Percentiles rank a stretch among this genome's conserved stretches.
Evolutionary conservation across 2,797 vertebrate genomes (phyloP).

Genomic region (Capromys pilorides): DNA sequence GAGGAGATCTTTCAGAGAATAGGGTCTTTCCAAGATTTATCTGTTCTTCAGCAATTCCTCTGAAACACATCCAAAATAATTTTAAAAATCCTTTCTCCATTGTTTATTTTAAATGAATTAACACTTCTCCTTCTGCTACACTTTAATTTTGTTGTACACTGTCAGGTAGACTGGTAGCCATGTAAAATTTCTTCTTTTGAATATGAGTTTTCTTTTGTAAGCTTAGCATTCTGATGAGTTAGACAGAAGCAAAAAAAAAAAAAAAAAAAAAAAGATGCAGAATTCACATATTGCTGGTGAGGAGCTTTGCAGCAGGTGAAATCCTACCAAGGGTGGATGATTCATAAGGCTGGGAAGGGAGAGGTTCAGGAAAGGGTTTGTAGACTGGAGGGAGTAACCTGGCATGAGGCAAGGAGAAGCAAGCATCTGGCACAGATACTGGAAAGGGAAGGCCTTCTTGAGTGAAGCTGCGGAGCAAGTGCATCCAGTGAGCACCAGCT

Average conservation of each 20-base stretch:
- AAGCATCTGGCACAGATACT: not conserved
- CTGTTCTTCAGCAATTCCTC: not conserved
- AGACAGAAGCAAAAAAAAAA: not conserved
- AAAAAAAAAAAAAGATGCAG: not conserved
- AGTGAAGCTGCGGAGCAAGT: not conserved
- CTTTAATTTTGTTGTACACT: not conserved
- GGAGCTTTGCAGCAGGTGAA: not conserved
- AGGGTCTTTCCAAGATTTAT: not conserved
- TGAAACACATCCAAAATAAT: not conserved
- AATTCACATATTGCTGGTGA: not conserved
- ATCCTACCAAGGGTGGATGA: not conserved
- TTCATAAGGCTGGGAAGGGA: too few species aligned
- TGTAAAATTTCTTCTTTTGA: not conserved
- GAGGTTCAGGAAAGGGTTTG: not conserved
- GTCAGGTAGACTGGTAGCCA: not conserved
- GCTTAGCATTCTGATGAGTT: not conserved
- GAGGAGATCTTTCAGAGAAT: not conserved
- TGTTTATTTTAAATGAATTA: not conserved
- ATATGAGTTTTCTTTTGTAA: not conserved
- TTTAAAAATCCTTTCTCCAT: not conserved
- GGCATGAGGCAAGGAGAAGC: not conserved
- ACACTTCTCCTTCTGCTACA: not conserved
- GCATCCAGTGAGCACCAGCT: fast-evolving
- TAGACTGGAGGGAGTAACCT: not conserved
- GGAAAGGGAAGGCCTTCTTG: not conserved